A percentile compares a stretch with the other conserved stretches of the same genome.
These are phyloP conservation scores for Epinephelus malabaricus DNA, from an alignment of 2,797 vertebrate species.

Conservation along the genomic window DNA sequence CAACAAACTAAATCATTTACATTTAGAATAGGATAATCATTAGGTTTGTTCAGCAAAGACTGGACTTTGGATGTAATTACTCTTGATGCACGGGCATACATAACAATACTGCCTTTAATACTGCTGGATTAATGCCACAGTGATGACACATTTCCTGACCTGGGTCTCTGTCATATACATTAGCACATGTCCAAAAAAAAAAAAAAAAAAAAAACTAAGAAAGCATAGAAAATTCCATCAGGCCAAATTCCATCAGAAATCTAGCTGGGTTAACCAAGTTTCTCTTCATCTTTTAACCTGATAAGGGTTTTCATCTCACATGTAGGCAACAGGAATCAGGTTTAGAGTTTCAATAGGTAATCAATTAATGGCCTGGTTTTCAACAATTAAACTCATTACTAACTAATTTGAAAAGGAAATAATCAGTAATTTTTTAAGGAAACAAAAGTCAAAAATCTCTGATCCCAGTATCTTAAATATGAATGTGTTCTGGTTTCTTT, in stretches of 20 bases:
- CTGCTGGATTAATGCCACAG: conserved; percentile 18
- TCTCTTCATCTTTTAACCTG: neutral
- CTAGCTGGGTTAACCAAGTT: neutral
- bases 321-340: conserved; percentile 17
- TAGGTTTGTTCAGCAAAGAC: neutral
- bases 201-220: neutral
- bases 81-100: neutral
- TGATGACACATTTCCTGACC: neutral
- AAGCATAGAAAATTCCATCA: neutral
- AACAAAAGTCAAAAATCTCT: too few relatives aligned
- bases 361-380: too few relatives aligned
- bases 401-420: too few relatives aligned
- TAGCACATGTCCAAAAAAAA: neutral
- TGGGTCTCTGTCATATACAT: neutral
- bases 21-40: neutral
- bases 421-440: too few relatives aligned
- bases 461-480: too few relatives aligned
- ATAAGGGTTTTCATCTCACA: conserved; percentile 8
- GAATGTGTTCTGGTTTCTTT: too few relatives aligned
- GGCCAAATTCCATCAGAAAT: neutral
- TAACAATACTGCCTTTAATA: neutral
- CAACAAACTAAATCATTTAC: neutral
- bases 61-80: neutral
- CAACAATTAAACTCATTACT: too few relatives aligned
- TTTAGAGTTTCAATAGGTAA: too few relatives aligned